Evolutionary conservation across 2,113 vertebrate genomes (phyloP), one percentile per base, ranked within the genome.

Genomic region (Trochalopteron elliotii): DNA sequence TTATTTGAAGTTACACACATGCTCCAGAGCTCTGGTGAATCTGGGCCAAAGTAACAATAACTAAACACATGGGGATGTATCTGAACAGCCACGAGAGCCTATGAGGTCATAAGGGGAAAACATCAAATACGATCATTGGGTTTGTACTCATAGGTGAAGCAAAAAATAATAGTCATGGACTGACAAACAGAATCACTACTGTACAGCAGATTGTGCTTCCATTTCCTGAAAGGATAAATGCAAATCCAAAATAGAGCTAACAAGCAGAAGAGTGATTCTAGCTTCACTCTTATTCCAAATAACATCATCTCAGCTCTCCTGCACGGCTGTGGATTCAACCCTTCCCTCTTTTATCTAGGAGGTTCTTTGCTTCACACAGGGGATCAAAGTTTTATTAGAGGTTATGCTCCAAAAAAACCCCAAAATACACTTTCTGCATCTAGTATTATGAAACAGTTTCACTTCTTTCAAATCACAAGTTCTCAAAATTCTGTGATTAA

Each of bases 351-450:
- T 50, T 45, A 69, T 15, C 8, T 33, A 72, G 16, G 4, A 77
- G 9, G 20, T 55, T 85, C 49, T 77, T 79, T 44, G 31, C 45
- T 75, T 89, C n/a, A 61, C 1, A 11, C 5, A 60, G 44, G 22
- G 31, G 8, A 30, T 18, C 10, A 14, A 83, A 80, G 18, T 77
- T 83, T 90, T 83, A 65, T 22, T 25, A 70, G 23, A 77, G 25
- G 17, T 35, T 67, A 71, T 0, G 0, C 22, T 70, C 19, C 9
- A 72, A 70, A 28, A 24, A 40, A 20, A 7, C 0, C 5, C 10
- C 6, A 57, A 82, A 42, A 18, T 19, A 56, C 11, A 71, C 44
- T 40, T 68, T 47, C 39, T 53, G 31, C 24, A 20, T 37, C 17
- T 31, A 56, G 8, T 25, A 61, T 52, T 78, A 75, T 9, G 12